phyloP scores from a whole-genome alignment of 2,888 invertebrate genomes.

The Lasioglossum vierecki region DNA sequence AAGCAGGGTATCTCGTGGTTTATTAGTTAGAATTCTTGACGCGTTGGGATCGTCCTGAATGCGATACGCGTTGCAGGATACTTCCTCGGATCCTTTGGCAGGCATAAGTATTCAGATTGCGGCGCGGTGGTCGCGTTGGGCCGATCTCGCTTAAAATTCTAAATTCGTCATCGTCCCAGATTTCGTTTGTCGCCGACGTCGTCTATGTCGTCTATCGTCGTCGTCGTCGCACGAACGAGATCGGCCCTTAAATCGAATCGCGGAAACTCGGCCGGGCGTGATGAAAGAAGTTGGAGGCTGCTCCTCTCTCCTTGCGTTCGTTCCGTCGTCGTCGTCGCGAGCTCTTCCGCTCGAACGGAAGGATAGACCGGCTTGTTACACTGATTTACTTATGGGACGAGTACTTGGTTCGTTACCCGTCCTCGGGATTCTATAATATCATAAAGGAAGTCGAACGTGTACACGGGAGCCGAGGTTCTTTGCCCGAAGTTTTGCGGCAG shows the following conservation, averaged over 20 bases:
- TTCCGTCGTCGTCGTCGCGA: conserved; percentile 54
- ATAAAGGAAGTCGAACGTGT: conserved; percentile 60
- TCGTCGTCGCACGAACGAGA: conserved; percentile 44
- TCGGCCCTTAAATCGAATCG: conserved; percentile 71
- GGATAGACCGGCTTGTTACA: conserved; percentile 70
- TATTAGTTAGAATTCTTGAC: background rate
- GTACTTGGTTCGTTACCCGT: conserved; percentile 72
- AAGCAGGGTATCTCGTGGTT: background rate
- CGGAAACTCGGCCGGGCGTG: conserved; percentile 62
- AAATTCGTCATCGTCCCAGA: conserved; percentile 62
- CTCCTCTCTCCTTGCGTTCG: conserved; percentile 59
- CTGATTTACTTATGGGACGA: conserved; percentile 71
- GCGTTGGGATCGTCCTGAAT: background rate
- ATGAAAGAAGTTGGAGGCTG: conserved; percentile 60
- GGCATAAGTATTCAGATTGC: conserved; percentile 41
- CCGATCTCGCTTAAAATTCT: conserved; percentile 50
- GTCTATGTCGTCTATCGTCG: conserved; percentile 41
- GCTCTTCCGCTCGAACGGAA: conserved; percentile 68
- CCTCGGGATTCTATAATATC: conserved; percentile 65
- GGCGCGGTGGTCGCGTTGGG: background rate
- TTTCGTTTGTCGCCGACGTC: conserved; percentile 47
- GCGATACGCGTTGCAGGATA: background rate
- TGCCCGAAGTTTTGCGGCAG: conserved; percentile 49
- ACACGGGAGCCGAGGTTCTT: conserved; percentile 20
- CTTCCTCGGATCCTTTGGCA: background rate